phyloP scores from a whole-genome alignment of 2,797 vertebrate genomes.

The Garrulus glandarius region DNA sequence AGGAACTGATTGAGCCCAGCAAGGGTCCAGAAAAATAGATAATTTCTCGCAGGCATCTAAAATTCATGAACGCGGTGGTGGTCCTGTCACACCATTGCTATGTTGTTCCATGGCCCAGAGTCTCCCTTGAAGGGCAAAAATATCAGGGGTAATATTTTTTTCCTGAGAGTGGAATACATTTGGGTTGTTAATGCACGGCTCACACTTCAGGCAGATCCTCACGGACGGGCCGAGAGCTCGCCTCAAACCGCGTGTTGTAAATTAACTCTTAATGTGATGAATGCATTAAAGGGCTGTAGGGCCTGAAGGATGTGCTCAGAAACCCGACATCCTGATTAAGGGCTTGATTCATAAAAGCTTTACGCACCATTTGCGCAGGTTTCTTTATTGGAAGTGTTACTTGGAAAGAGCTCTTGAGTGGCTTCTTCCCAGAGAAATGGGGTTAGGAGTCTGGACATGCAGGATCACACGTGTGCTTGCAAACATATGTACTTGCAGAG shows the following conservation, averaged over 20 bases:
- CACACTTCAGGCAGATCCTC: conserved; percentile 52
- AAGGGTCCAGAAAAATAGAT: conserved; percentile 71
- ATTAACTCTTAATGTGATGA: conserved; percentile 70
- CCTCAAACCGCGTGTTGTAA: conserved; percentile 50
- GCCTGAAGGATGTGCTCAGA: conserved; percentile 48
- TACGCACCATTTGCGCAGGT: conserved; percentile 5
- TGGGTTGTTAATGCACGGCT: conserved; percentile 56
- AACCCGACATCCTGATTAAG: conserved; percentile 61
- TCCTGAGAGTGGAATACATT: conserved; percentile 59
- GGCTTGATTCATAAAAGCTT: conserved; percentile 59
- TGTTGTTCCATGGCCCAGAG: conserved; percentile 24
- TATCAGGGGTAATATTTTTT: conserved; percentile 38
- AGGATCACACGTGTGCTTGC: background rate
- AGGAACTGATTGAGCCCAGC: conserved; percentile 78
- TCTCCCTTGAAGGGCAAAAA: conserved; percentile 62
- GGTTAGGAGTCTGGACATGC: background rate
- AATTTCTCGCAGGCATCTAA: conserved; percentile 68
- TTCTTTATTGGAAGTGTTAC: conserved; percentile 46
- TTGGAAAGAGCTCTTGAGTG: conserved; percentile 30
- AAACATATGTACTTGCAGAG: background rate
- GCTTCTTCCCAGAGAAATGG: background rate
- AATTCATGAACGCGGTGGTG: conserved; percentile 69
- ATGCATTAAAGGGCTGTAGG: conserved; percentile 51
- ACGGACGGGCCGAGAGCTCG: conserved; percentile 10
- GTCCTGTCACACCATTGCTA: conserved; percentile 28